Conservation (phyloP, 2,113 vertebrate species). For the Dromas ardeola region DNA sequence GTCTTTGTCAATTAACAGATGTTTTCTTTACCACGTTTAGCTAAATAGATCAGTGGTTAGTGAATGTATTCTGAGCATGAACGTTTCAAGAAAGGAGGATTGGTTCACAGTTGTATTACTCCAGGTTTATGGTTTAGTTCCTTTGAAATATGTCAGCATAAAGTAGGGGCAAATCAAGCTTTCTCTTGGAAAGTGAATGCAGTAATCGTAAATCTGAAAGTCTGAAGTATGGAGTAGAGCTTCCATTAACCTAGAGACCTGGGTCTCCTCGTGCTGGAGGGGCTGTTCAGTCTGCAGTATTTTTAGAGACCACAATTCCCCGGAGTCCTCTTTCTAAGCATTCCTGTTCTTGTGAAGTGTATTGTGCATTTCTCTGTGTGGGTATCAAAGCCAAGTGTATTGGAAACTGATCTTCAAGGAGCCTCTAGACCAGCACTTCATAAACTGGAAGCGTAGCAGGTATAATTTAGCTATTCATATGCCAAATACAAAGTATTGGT, state of each 20-base stretch:
- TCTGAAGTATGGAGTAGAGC: neutral
- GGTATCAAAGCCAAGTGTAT: neutral
- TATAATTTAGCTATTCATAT: neutral
- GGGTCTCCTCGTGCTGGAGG: neutral
- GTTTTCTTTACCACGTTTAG: neutral
- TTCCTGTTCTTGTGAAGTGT: neutral
- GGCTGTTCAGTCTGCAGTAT: neutral
- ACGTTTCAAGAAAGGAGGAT: neutral
- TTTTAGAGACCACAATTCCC: neutral
- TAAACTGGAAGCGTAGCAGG: neutral
- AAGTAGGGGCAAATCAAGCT: neutral
- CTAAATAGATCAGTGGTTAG: neutral
- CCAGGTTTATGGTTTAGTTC: neutral
- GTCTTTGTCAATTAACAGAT: neutral
- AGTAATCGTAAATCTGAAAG: conserved; percentile 1
- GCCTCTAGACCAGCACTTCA: neutral
- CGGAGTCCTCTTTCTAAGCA: neutral
- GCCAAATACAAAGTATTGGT: neutral
- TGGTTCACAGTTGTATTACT: neutral
- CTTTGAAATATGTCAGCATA: neutral
- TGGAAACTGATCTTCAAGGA: conserved; percentile 13
- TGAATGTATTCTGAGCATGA: neutral
- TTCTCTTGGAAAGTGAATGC: neutral
- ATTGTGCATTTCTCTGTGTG: neutral
- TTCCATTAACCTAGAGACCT: conserved; percentile 10